Evolutionary conservation across 2,797 vertebrate genomes (phyloP), one percentile per base, ranked within the genome.

Genomic region (Cirrhinus molitorella): DNA sequence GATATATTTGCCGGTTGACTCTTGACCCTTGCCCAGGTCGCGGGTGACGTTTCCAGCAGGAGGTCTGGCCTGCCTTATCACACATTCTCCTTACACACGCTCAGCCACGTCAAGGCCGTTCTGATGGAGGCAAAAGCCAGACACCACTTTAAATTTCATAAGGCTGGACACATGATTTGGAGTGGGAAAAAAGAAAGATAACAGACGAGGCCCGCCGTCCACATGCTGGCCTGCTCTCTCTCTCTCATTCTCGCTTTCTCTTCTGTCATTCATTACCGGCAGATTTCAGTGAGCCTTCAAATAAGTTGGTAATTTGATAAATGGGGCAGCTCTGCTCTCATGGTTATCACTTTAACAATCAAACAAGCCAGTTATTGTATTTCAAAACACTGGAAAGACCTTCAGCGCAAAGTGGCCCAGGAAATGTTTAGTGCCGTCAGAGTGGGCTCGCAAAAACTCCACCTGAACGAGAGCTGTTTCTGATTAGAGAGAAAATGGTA

Each of bases 141-240:
- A 90, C 88, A 90, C 88, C 89, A 90, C 89, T 91, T 90, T 92
- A 90, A 90, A 91, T 90, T 91, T 92, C 90, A 90, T 92, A 91
- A 92, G 87, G 86, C 87, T 78, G 85, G 88, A 92, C 90, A 89
- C 83, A 89, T 65, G 76, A 87, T 88, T 89, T 84, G 63, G 81
- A 75, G 53, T 37, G 78, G 59, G 57, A 79, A 68, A 87, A 83
- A 88, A 89, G 83, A 90, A 89, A 85, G 84, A 90, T 89, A 89
- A 89, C 86, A 90, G 78, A 87, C 79, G 63, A 88, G 85, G 81
- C 74, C 80, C 79, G 72, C 85, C 59, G 19, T 88, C 74, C 80
- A 79, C 83, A 66, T 72, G 85, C 86, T 72, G 67, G 63, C 80
- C 86, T 87, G 83, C 61, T 80, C 59, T 31, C 34, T 61, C 83